Evolutionary conservation across 2,797 vertebrate species (phyloP).

Genomic region (Gila robusta): DNA sequence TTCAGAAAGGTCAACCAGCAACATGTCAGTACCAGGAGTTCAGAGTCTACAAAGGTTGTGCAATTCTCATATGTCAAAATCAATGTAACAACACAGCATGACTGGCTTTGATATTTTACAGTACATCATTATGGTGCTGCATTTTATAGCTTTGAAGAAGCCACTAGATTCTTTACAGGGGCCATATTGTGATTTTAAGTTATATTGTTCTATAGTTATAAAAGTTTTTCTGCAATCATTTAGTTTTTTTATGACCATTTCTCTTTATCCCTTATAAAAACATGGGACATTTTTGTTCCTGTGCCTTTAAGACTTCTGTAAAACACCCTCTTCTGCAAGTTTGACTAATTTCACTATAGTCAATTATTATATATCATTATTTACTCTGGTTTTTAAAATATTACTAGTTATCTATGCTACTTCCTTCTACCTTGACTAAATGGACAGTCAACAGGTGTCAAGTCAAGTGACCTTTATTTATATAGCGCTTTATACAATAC

Average conservation of each 20-base stretch:
- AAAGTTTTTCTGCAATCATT: background rate
- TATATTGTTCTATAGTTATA: background rate
- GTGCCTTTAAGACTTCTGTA: background rate
- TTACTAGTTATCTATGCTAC: background rate
- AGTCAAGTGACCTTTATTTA: background rate
- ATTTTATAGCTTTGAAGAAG: background rate
- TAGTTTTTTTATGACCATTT: background rate
- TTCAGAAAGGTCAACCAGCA: background rate
- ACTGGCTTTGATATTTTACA: background rate
- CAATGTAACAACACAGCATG: background rate
- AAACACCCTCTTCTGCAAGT: background rate
- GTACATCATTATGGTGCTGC: background rate
- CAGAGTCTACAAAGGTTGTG: slow-evolving; percentile 17
- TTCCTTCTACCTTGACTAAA: background rate
- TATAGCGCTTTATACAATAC: background rate
- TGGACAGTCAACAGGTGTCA: background rate
- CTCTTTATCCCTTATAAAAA: background rate
- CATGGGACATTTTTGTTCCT: background rate
- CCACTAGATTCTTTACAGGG: background rate
- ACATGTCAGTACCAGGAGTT: background rate
- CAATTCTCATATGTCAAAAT: slow-evolving; percentile 19
- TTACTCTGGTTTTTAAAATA: background rate
- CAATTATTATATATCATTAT: too few relatives aligned
- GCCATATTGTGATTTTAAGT: background rate
- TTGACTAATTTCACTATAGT: background rate